phyloP scores from a whole-genome alignment of 2,888 invertebrate genomes.

The Uropetala carovei region DNA sequence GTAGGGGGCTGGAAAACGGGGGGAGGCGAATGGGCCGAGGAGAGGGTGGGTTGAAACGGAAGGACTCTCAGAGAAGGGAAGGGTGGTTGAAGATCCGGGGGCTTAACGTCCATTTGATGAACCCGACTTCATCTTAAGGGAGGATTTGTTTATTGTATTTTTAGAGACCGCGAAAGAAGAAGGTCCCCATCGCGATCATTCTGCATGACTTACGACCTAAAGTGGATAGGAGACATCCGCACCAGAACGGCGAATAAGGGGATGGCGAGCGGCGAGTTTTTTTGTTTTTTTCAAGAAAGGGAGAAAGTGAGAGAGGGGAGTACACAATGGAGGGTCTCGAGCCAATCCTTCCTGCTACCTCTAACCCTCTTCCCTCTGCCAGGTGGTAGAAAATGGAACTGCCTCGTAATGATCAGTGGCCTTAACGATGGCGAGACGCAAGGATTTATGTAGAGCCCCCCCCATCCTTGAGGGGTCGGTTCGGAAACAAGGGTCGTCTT shows the following conservation, averaged over 20 bases:
- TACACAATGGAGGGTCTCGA: not conserved
- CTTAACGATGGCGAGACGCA: slow-evolving; percentile 32
- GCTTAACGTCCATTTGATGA: slow-evolving; percentile 27
- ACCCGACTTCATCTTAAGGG: slow-evolving; percentile 21
- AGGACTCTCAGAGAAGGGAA: not conserved
- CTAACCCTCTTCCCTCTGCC: not conserved
- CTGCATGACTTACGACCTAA: slow-evolving; percentile 41
- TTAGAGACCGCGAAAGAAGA: not conserved
- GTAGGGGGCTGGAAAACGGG: not conserved
- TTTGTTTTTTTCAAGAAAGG: not conserved
- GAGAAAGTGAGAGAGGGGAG: not conserved
- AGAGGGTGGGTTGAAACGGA: not conserved
- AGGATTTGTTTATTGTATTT: slow-evolving; percentile 27
- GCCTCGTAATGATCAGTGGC: slow-evolving; percentile 37
- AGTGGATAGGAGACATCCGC: not conserved
- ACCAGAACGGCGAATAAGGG: not conserved
- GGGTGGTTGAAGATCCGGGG: not conserved
- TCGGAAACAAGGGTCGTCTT: not conserved
- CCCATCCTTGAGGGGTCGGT: not conserved
- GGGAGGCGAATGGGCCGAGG: not conserved
- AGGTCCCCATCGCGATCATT: not conserved
- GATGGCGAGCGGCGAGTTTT: not conserved
- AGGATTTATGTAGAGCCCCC: slow-evolving; percentile 39
- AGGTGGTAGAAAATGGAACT: slow-evolving; percentile 48
- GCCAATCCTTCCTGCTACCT: not conserved